Evolutionary conservation across 2,888 invertebrate genomes (phyloP).

Genomic region (Aspidiotus rigidus): DNA sequence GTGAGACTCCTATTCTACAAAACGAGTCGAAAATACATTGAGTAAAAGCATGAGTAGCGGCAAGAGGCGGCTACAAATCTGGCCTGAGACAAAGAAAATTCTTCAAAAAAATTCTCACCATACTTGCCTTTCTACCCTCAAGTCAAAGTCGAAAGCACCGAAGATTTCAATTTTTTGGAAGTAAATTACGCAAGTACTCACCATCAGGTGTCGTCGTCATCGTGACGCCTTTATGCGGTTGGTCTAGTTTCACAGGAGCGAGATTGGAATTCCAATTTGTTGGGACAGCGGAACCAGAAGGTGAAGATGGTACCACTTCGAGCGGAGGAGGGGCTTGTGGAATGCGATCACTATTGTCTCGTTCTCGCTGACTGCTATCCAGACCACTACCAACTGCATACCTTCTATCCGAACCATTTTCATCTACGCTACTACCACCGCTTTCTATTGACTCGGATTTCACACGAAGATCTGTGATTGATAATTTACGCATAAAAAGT

Average conservation of each 20-base stretch:
- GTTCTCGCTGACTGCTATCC: conserved; percentile 27
- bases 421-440: conserved; percentile 37
- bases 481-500: too few species aligned
- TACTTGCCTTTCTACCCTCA: too few species aligned
- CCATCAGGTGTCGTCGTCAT: conserved; percentile 78
- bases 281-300: conserved; percentile 21
- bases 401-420: conserved; percentile 19
- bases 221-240: conserved; percentile 48
- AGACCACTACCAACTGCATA: conserved; percentile 36
- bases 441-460: conserved; percentile 52
- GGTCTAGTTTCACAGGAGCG: conserved; percentile 33
- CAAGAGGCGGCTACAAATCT: too few species aligned
- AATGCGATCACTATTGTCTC: conserved; percentile 37
- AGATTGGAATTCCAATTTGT: conserved; percentile 24
- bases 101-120: too few species aligned
- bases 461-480: conserved; percentile 60
- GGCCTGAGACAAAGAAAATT: background rate
- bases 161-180: too few species aligned
- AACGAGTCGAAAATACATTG: too few species aligned
- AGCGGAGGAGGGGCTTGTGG: conserved; percentile 18
- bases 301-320: conserved; percentile 26
- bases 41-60: too few species aligned
- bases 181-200: too few species aligned
- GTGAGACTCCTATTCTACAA: too few species aligned
- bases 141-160: too few species aligned